phyloP scores from a whole-genome alignment of 2,888 invertebrate genomes.

The Nemoura dubitans region DNA sequence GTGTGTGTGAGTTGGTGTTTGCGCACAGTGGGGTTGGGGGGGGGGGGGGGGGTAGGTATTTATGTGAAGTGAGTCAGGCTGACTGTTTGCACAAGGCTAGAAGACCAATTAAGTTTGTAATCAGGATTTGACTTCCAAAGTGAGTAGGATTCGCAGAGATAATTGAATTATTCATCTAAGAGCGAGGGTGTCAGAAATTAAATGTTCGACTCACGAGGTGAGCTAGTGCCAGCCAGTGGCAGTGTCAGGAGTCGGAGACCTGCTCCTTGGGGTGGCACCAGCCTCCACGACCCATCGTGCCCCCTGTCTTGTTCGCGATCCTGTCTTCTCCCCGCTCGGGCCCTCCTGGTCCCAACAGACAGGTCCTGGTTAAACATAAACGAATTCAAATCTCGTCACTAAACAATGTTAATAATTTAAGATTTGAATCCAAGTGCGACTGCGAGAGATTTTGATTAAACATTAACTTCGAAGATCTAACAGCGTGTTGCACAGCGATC shows the following conservation, averaged over 20 bases:
- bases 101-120: slow-evolving; percentile 41
- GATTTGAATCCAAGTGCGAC: not conserved
- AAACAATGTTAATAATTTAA: not conserved
- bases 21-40: not conserved
- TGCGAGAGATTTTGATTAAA: not conserved
- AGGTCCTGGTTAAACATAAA: not conserved
- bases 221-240: not conserved
- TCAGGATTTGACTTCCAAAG: slow-evolving; percentile 42
- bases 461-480: not conserved
- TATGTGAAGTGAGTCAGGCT: not conserved
- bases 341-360: not conserved
- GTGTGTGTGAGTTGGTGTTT: too few species aligned
- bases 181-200: slow-evolving; percentile 14
- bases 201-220: not conserved
- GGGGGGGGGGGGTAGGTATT: not conserved
- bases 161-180: slow-evolving; percentile 41
- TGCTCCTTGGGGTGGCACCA: too few species aligned
- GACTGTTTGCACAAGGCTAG: slow-evolving; percentile 21
- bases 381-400: not conserved
- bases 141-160: slow-evolving; percentile 29
- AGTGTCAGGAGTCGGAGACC: too few species aligned
- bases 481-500: too few species aligned
- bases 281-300: too few species aligned
- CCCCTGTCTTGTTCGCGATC: too few species aligned
- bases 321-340: too few species aligned